Evolutionary conservation across 2,113 vertebrate species (phyloP).

Genomic region (Porphyrio hochstetteri): DNA sequence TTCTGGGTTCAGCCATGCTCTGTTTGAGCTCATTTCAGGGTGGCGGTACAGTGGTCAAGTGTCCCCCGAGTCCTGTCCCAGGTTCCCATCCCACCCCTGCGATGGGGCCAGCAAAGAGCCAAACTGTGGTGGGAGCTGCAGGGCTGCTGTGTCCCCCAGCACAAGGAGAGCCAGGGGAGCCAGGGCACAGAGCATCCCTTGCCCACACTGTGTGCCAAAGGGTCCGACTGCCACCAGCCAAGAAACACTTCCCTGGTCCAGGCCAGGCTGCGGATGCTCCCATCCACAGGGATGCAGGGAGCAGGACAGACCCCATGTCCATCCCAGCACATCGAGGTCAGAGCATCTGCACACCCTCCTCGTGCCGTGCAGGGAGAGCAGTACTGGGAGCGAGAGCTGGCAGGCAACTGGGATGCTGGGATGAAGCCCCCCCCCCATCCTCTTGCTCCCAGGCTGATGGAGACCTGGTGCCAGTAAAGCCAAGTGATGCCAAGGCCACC

Average conservation of each 20-base stretch:
- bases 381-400: fast-evolving
- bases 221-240: no score
- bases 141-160: fast-evolving
- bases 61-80: not conserved
- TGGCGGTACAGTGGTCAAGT: fast-evolving
- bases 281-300: fast-evolving
- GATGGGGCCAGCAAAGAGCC: not conserved
- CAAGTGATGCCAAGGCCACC: not conserved
- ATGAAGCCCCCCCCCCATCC: not conserved
- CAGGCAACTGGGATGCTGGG: fast-evolving
- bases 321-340: fast-evolving
- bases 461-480: fast-evolving
- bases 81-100: not conserved
- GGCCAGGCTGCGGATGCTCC: fast-evolving
- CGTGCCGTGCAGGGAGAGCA: fast-evolving
- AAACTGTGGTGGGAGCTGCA: fast-evolving
- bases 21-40: fast-evolving
- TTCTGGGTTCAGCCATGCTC: fast-evolving
- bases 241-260: no score
- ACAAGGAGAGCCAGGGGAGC: no score
- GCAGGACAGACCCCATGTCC: fast-evolving
- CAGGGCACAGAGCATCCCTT: not conserved
- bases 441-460: fast-evolving
- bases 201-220: no score
- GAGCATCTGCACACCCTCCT: fast-evolving